These are phyloP conservation scores for Nephotettix cincticeps DNA, from an alignment of 1,140 invertebrate genomes.

Conservation along the genomic window DNA sequence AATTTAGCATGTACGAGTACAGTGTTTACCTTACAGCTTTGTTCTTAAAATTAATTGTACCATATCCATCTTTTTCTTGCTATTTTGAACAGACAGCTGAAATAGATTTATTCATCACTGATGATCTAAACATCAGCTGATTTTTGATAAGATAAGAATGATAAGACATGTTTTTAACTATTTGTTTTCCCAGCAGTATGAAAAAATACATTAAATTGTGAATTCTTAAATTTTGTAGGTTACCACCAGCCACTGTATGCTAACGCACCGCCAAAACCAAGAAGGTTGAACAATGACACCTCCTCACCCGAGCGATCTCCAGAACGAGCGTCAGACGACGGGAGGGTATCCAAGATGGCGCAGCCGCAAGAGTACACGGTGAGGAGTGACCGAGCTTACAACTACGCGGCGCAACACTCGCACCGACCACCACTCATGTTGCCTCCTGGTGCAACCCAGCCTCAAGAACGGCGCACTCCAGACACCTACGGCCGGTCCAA, in stretches of 20 bases:
- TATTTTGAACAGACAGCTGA: too few species aligned
- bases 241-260: constrained; percentile 73
- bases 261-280: constrained; percentile 85
- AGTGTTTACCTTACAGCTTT: too few species aligned
- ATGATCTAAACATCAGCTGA: too few species aligned
- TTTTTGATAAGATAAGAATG: too few species aligned
- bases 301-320: constrained; percentile 34
- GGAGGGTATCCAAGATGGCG: constrained; percentile 21
- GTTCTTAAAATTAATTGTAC: too few species aligned
- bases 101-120: too few species aligned
- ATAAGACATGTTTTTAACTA: too few species aligned
- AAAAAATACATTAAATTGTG: too few species aligned
- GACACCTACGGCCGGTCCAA: constrained; percentile 75
- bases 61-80: too few species aligned
- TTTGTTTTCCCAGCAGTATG: too few species aligned
- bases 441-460: constrained; percentile 37
- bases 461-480: constrained; percentile 68
- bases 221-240: too few species aligned
- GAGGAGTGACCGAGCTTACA: constrained; percentile 11
- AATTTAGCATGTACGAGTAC: too few species aligned
- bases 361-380: constrained; percentile 24
- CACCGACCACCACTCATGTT: constrained; percentile 23
- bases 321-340: constrained; percentile 15
- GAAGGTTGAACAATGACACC: constrained; percentile 57
- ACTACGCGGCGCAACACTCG: constrained; percentile 18